phyloP scores from a whole-genome alignment of 2,113 vertebrate species.

The Anas platyrhynchos region DNA sequence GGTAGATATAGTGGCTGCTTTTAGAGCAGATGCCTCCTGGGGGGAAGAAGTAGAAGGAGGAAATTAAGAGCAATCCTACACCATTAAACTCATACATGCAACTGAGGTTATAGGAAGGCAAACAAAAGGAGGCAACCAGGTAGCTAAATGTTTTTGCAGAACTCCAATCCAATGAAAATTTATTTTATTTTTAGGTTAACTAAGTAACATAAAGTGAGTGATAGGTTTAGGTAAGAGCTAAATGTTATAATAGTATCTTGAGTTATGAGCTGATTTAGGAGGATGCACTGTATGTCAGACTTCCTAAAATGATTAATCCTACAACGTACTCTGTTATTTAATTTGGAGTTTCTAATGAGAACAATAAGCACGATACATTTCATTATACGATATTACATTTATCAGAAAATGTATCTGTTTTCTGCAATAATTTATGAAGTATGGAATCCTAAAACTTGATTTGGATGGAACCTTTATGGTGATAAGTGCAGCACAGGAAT shows the following conservation, averaged over 20 bases:
- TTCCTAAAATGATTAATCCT: background rate
- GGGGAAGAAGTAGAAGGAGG: conserved; percentile 68
- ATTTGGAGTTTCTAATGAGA: background rate
- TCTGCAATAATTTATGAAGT: background rate
- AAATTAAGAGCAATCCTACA: conserved; percentile 76
- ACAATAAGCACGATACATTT: background rate
- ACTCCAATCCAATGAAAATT: conserved; percentile 16
- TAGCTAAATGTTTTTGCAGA: conserved; percentile 60
- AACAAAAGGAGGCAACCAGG: conserved; percentile 53
- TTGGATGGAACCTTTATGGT: background rate
- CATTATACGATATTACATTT: background rate
- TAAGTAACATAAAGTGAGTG: background rate
- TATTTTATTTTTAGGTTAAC: conserved; percentile 19
- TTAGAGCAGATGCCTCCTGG: conserved; percentile 70
- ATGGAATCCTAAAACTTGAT: background rate
- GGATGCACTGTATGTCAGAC: background rate
- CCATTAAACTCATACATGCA: conserved; percentile 53
- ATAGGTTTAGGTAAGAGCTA: background rate
- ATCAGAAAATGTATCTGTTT: background rate
- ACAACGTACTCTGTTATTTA: background rate
- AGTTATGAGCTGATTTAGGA: background rate
- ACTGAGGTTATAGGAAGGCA: conserved; percentile 40
- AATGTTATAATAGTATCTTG: background rate
- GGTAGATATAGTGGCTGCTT: conserved; percentile 66
- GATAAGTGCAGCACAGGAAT: background rate